Conservation (phyloP, 2,113 vertebrate species). For the Xiphorhynchus elegans region DNA sequence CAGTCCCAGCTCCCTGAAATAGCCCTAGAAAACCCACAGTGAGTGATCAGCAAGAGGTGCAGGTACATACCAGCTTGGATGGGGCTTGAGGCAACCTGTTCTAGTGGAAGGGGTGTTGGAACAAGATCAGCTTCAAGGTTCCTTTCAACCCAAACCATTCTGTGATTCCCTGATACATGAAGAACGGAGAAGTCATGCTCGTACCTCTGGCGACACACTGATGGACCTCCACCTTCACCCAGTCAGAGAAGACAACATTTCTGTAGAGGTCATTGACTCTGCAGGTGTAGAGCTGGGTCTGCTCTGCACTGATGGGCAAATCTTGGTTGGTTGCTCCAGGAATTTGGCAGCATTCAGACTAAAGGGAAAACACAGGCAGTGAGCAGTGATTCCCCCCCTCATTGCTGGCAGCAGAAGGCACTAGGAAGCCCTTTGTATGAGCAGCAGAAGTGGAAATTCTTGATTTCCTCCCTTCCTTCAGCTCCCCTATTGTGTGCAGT, state of each 20-base stretch:
- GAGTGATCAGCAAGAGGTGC: not conserved
- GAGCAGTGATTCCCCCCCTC: not conserved
- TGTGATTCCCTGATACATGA: not conserved
- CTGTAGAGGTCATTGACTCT: conserved; percentile 77
- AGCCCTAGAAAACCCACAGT: not conserved
- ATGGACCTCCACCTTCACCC: conserved; percentile 85
- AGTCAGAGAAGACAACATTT: conserved; percentile 77
- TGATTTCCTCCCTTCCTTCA: not conserved
- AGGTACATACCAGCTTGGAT: not conserved
- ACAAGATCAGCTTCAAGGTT: not conserved
- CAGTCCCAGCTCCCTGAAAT: not conserved
- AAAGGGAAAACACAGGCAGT: not conserved
- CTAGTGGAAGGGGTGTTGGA: not conserved
- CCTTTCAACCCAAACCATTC: not conserved
- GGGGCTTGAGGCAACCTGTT: not conserved
- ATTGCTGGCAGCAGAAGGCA: not conserved
- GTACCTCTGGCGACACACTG: conserved; percentile 60
- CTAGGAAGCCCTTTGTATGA: not conserved
- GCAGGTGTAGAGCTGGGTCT: conserved; percentile 79
- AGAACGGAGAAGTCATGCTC: not conserved
- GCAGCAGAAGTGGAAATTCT: not conserved
- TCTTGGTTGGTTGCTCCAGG: conserved; percentile 73
- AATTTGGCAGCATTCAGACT: conserved; percentile 66
- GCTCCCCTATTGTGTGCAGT: accelerated
- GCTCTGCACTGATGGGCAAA: conserved; percentile 72